Conservation (phyloP, 2,888 invertebrate species). For the Eupeodes luniger region DNA sequence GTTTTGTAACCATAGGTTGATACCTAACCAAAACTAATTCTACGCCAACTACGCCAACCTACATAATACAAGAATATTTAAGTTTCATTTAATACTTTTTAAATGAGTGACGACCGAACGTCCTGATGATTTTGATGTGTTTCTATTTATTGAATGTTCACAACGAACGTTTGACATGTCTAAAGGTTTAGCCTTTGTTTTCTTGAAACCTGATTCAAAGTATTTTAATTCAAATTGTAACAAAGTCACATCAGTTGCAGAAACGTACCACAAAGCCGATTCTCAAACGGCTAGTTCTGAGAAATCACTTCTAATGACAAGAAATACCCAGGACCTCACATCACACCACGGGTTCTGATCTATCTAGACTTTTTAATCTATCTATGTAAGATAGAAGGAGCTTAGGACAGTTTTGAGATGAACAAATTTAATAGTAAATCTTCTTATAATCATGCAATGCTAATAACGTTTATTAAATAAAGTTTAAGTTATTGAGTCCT, state of each 20-base stretch:
- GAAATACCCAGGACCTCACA: no score
- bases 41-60: conserved; percentile 10
- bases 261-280: not conserved
- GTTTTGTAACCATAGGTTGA: conserved; percentile 29
- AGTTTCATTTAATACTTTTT: not conserved
- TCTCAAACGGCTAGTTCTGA: no score
- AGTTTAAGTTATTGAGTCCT: no score
- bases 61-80: not conserved
- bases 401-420: no score
- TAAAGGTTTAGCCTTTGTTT: conserved; percentile 3
- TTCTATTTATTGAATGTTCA: conserved; percentile 10
- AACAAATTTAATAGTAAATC: no score
- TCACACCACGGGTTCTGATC: no score
- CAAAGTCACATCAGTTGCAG: conserved; percentile 31
- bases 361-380: no score
- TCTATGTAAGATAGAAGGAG: no score
- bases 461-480: no score
- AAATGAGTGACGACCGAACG: conserved; percentile 24
- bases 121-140: not conserved
- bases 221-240: conserved; percentile 37
- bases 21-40: not conserved
- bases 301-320: no score
- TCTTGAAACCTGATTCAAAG: conserved; percentile 26
- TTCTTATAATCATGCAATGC: no score
- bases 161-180: conserved; percentile 30